Evolutionary conservation across 53 echinoderm and acorn worm species (phyloP).

Genomic region (Glandiceps talaboti): DNA sequence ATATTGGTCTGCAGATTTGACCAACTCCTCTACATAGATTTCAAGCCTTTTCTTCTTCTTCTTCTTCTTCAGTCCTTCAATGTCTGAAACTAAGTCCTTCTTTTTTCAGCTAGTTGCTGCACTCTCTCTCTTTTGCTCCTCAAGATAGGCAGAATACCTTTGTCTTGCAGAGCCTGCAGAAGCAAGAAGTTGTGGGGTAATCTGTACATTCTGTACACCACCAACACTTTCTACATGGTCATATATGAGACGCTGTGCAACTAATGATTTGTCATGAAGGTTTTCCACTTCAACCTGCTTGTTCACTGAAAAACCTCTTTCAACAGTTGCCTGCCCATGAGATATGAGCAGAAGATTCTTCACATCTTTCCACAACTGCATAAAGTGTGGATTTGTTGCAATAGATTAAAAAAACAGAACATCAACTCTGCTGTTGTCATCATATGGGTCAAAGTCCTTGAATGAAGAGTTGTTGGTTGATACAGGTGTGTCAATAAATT

Average conservation of each 20-base stretch:
- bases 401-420: neutral
- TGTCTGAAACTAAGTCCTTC: conserved; percentile 24
- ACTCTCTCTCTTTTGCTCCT: conserved; percentile 15
- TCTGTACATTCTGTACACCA: conserved; percentile 3
- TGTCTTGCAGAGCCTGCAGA: conserved; percentile 28
- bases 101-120: conserved; percentile 22
- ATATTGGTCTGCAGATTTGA: conserved; percentile 35
- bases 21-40: conserved; percentile 22
- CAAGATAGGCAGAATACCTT: conserved; percentile 18
- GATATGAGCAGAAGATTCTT: conserved; percentile 24
- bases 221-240: conserved; percentile 12
- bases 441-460: neutral
- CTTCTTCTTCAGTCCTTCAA: conserved; percentile 37
- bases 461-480: neutral
- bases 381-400: neutral
- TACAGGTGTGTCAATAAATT: conserved; percentile 2
- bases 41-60: conserved; percentile 30
- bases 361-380: conserved; percentile 18
- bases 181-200: conserved; percentile 15
- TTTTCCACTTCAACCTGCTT: conserved; percentile 20
- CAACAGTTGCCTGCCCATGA: conserved; percentile 37
- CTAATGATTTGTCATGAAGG: conserved; percentile 2
- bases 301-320: conserved; percentile 32
- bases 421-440: neutral
- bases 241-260: conserved; percentile 14